Evolutionary conservation across 2,113 vertebrate genomes (phyloP).

Genomic region (Climacteris rufus): DNA sequence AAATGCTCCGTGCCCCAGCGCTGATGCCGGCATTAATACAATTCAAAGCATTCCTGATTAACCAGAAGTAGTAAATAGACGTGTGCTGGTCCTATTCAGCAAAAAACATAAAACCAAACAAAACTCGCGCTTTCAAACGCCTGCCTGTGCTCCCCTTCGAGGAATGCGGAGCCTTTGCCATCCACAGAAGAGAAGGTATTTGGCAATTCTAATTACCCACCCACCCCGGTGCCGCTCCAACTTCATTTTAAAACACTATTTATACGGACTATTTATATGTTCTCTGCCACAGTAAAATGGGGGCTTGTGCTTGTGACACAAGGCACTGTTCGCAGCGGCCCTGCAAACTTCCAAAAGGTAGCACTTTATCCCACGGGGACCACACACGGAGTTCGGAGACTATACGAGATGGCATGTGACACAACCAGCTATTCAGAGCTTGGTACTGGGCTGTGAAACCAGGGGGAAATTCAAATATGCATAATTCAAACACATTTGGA

Average conservation of each 20-base stretch:
- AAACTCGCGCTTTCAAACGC: conserved; percentile 57
- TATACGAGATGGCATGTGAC: conserved; percentile 49
- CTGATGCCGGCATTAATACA: conserved; percentile 46
- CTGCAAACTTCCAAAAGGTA: conserved; percentile 46
- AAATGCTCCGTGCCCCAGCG: conserved; percentile 2
- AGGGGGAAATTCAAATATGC: conserved; percentile 58
- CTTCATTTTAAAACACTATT: conserved; percentile 57
- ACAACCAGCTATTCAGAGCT: conserved; percentile 60
- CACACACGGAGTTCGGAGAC: conserved; percentile 25
- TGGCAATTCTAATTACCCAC: conserved; percentile 67
- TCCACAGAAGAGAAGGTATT: conserved; percentile 55
- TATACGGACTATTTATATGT: conserved; percentile 57
- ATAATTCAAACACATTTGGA: conserved; percentile 51
- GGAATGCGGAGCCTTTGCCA: conserved; percentile 21
- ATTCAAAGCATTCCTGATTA: conserved; percentile 58
- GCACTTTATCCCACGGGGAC: conserved; percentile 52
- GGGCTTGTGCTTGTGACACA: conserved; percentile 55
- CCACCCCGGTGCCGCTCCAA: conserved; percentile 38
- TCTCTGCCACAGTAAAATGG: conserved; percentile 50
- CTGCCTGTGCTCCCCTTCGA: conserved; percentile 51
- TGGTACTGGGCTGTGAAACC: conserved; percentile 55
- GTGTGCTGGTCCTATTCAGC: conserved; percentile 64
- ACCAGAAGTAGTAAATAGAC: conserved; percentile 66
- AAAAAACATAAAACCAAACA: conserved; percentile 63
- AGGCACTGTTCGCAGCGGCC: conserved; percentile 36